Evolutionary conservation across 1,140 invertebrate genomes (phyloP).

Genomic region (Marisa cornuarietis): DNA sequence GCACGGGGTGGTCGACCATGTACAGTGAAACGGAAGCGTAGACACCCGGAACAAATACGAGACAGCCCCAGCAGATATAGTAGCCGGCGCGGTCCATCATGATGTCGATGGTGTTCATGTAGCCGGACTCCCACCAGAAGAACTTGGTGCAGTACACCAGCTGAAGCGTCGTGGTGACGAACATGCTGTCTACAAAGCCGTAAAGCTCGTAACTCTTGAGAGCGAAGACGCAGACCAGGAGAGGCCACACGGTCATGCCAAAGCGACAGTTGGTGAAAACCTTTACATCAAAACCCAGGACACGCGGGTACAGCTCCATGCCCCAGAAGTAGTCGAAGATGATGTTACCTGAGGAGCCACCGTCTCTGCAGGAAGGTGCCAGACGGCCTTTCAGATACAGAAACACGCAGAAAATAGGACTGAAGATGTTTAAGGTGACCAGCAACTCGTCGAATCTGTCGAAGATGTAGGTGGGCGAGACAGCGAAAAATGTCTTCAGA

Average conservation of each 20-base stretch:
- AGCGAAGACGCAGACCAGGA: conserved; percentile 66
- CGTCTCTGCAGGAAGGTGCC: conserved; percentile 58
- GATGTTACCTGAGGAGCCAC: conserved; percentile 61
- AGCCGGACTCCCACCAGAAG: conserved; percentile 74
- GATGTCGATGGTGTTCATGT: conserved; percentile 74
- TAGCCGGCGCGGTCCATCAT: conserved; percentile 73
- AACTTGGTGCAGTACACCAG: conserved; percentile 73
- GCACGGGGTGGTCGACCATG: conserved; percentile 67
- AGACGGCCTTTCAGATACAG: conserved; percentile 66
- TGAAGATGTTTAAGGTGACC: conserved; percentile 68
- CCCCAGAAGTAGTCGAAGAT: conserved; percentile 73
- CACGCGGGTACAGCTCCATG: conserved; percentile 71
- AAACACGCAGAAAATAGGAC: conserved; percentile 67
- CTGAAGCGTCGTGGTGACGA: conserved; percentile 67
- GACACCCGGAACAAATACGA: conserved; percentile 70
- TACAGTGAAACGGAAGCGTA: conserved; percentile 71
- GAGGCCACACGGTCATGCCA: conserved; percentile 72
- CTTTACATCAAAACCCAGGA: conserved; percentile 65
- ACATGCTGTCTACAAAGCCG: conserved; percentile 66
- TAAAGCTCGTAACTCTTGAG: conserved; percentile 65
- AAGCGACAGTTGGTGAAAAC: conserved; percentile 69
- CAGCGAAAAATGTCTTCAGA: conserved; percentile 51
- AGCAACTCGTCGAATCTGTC: conserved; percentile 69
- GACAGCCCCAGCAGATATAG: conserved; percentile 72
- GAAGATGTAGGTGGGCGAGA: conserved; percentile 65